These are phyloP conservation scores for Cheilinus undulatus DNA, from an alignment of 2,113 vertebrate genomes.

Conservation along the genomic window DNA sequence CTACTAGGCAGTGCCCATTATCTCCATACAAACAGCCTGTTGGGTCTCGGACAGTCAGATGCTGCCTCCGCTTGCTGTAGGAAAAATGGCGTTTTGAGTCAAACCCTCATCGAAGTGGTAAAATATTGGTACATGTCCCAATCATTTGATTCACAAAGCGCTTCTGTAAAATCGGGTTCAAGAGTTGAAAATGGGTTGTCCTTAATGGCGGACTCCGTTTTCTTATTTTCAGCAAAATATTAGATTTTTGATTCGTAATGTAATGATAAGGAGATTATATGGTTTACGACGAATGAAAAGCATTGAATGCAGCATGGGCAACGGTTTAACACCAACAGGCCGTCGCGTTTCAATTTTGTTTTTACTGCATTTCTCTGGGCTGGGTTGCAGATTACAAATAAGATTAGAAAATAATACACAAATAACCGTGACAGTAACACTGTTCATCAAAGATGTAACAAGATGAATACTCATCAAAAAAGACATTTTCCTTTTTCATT, in stretches of 20 bases:
- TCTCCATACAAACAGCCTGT: constrained; percentile 1
- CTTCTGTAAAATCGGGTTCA: neutral
- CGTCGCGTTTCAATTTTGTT: too few relatives aligned
- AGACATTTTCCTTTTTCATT: too few relatives aligned
- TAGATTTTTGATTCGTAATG: neutral
- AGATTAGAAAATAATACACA: too few relatives aligned
- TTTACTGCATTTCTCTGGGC: too few relatives aligned
- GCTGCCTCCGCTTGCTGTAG: constrained; percentile 5
- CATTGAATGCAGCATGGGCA: constrained; percentile 7
- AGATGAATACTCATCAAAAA: too few relatives aligned
- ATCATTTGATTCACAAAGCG: neutral
- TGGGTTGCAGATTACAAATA: too few relatives aligned
- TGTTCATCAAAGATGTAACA: too few relatives aligned
- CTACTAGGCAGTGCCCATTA: too few relatives aligned
- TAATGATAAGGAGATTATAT: neutral
- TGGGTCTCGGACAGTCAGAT: neutral
- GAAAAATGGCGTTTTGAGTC: neutral
- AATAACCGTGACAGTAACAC: too few relatives aligned
- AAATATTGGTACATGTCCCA: neutral
- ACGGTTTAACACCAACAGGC: neutral
- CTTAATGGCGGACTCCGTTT: too few relatives aligned
- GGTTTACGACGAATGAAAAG: neutral
- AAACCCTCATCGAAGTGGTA: too few relatives aligned
- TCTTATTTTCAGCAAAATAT: neutral
- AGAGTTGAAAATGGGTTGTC: too few relatives aligned